Evolutionary conservation across 35 echinoderm and acorn worm species (phyloP).

Genomic region (Patiria miniata): DNA sequence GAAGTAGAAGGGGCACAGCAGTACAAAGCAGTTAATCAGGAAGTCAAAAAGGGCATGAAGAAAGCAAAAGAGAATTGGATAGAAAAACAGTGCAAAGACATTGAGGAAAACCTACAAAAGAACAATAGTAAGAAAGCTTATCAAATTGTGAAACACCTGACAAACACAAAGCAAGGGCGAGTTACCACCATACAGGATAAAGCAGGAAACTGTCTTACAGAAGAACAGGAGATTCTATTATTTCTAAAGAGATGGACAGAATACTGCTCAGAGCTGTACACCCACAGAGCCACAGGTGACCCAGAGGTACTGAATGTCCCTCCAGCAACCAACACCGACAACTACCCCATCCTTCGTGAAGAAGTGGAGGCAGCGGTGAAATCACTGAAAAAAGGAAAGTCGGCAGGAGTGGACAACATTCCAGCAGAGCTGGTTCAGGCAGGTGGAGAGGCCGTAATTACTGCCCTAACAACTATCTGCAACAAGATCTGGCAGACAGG

Average conservation of each 20-base stretch:
- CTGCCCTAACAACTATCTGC: background rate
- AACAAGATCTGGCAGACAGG: no score
- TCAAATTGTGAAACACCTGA: slow-evolving; percentile 32
- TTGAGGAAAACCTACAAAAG: background rate
- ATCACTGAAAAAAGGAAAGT: no score
- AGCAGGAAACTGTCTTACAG: slow-evolving; percentile 13
- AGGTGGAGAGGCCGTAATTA: slow-evolving; percentile 21
- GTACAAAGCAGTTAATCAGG: background rate
- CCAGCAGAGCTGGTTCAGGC: slow-evolving; percentile 34
- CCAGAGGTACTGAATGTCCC: background rate
- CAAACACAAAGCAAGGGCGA: background rate
- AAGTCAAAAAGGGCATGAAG: background rate
- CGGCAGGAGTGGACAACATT: no score
- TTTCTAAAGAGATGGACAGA: no score
- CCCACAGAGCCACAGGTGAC: background rate
- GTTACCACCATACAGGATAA: slow-evolving; percentile 28
- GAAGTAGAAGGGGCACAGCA: background rate
- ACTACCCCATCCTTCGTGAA: background rate
- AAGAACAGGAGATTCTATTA: background rate
- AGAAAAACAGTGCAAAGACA: background rate
- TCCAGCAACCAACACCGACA: background rate
- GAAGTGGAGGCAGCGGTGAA: slow-evolving; percentile 7
- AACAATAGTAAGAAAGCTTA: slow-evolving; percentile 26
- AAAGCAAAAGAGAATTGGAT: slow-evolving; percentile 16
- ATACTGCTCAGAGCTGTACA: background rate